Conservation (phyloP, 2,888 invertebrate genomes). For the Cryptophagus acutangulus region DNA sequence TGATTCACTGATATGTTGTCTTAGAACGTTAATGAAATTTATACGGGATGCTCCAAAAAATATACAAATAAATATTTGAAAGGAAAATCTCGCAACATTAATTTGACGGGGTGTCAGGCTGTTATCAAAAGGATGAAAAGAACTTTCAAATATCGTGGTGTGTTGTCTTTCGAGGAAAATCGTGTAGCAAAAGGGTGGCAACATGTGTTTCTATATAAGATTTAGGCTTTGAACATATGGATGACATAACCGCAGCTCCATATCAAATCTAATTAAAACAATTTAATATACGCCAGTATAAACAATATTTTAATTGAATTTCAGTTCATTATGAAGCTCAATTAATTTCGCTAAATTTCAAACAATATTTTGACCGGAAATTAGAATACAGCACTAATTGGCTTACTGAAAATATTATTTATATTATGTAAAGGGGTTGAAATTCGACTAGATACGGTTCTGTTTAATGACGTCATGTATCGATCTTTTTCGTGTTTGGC, state of each 20-base stretch:
- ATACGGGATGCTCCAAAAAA: conserved; percentile 12
- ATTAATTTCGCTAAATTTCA: too few species aligned
- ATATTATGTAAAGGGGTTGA: too few species aligned
- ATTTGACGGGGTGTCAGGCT: background rate
- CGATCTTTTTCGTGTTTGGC: conserved; percentile 33
- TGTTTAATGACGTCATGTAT: conserved; percentile 38
- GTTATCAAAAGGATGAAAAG: background rate
- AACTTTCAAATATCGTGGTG: background rate
- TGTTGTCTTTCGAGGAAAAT: background rate
- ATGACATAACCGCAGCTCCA: background rate
- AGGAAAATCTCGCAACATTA: background rate
- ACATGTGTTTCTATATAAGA: conserved; percentile 5
- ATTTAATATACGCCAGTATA: too few species aligned
- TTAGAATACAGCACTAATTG: too few species aligned
- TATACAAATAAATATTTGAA: conserved; percentile 15
- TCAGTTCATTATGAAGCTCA: too few species aligned
- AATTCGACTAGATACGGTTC: too few species aligned
- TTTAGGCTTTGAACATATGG: background rate
- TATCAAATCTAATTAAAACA: too few species aligned
- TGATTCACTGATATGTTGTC: conserved; percentile 29
- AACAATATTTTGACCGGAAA: too few species aligned
- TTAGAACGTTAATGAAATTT: conserved; percentile 25
- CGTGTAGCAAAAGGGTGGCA: background rate
- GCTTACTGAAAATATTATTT: too few species aligned
- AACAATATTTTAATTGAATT: too few species aligned